Evolutionary conservation across 2,888 invertebrate genomes (phyloP), one percentile per base, ranked within the genome.

Genomic region (Pseudococcus viburni): DNA sequence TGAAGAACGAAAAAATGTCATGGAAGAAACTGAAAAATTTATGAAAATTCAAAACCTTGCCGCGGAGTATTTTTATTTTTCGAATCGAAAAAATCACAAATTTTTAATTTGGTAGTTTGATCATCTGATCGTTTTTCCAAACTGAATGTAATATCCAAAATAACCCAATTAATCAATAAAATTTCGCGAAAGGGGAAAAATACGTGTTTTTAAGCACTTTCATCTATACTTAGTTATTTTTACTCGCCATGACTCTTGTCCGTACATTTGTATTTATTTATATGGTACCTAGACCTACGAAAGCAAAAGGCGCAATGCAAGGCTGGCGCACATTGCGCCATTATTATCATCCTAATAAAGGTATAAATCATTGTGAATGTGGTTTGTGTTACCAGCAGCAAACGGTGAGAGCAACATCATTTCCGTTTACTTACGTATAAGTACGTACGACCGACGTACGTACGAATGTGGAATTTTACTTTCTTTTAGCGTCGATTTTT

Each of bases 401-500:
- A 46, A 83, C 80, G 80, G 80, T 83, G 80, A 83, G 80, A 83
- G 80, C 80, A 19, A 64, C 64, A 83, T 42, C 80, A 19, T 83
- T 83, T 83, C 80, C 80, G 80, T 83, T 83, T 83, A 42, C 46
- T 46, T 46, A 46, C 17, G 73, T 73, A 73, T 73, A 73, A 9
- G 64, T 64, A 22, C 22, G 22, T 64, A 19, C 8, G 19, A 59
- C 59, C n/a, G 4, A 64, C 4, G 22, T 77, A 77, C 77, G 77
- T 42, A 42, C 39, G 73, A 39, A 42, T 42, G 80, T 46, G 46
- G 80, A 83, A 83, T 83, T 83, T 83, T 83, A 83, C 80, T 83
- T 83, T 83, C 80, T 83, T 39, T 83, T 83, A 83, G 80, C 33
- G 33, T 46, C n/a, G 46, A 83, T 83, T 83, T 83, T 83, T 83